Base-by-base conservation (phyloP, 2,888 invertebrate species). In the Ischnus inquisitorius region DNA sequence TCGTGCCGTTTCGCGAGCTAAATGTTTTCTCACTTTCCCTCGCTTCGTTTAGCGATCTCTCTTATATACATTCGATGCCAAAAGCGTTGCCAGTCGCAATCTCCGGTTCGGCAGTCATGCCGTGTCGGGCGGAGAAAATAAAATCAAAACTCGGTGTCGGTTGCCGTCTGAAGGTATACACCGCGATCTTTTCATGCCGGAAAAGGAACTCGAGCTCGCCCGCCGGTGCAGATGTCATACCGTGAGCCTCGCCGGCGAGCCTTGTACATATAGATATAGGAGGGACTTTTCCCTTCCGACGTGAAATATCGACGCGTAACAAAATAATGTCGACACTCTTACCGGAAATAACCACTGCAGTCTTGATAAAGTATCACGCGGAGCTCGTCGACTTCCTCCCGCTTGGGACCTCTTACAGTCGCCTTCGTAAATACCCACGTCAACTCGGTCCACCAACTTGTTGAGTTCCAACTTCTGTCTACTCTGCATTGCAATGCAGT, bases 21-120 rank as follows among this genome's bases (percentile, higher is more conserved):
- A 68, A 14, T 65, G 68, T 51, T 51, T 14, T 51, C 25, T 25
- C 39, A 1, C 41, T 25, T 79, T 71, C 14, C 14, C 43, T 54
- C 19, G 3, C 22, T 22, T 34, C 16, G 19, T 39, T 6, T 34
- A 25, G n/a, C 14, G 51, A 25, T 10, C 67, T n/a, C 19, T 39
- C 39, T 16, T 16, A 16, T 25, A 41, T 67, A 34, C 8, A 10
- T 60, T 60, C 25, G 28, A 28, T n/a, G 14, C 22, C 57, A 60
- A 28, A 3, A 25, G 57, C 80, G 83, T 82, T 79, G 82, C 76
- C 79, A 77, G 43, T 71, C 75, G 79, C 84, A 86, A 87, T 86
- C 86, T 85, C 86, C 84, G 85, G 85, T 86, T 87, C 77, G 74
- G 60, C 79, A 83, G 78, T 80, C 78, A n/a, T 65, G 77, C 69